Percentiles rank a stretch among this genome's conserved stretches.
phyloP scores from a whole-genome alignment of 1,140 invertebrate species.

The Lucilia sericata region DNA sequence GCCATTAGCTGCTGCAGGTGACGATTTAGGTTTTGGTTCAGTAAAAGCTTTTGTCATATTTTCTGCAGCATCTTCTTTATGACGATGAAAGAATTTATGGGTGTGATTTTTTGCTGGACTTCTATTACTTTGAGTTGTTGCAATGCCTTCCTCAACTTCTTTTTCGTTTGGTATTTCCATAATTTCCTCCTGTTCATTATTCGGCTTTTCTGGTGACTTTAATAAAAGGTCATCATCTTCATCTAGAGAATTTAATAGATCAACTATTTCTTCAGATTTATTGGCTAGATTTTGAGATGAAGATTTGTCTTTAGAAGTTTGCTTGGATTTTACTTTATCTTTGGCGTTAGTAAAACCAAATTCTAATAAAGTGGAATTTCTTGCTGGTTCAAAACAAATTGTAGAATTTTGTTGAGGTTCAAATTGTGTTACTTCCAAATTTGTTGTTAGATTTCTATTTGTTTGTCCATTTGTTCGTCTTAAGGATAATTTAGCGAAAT shows the following conservation, averaged over 20 bases:
- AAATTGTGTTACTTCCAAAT: background rate
- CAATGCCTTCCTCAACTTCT: background rate
- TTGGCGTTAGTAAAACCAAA: background rate
- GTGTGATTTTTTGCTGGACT: background rate
- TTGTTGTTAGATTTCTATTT: background rate
- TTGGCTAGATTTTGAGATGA: background rate
- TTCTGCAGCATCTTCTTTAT: background rate
- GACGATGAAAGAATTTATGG: constrained; percentile 38
- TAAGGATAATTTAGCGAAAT: background rate
- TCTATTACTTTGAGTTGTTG: background rate
- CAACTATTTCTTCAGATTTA: background rate
- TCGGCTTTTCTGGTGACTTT: background rate
- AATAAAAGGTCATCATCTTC: background rate
- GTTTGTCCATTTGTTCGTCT: background rate
- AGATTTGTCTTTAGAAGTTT: background rate
- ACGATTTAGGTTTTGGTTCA: background rate
- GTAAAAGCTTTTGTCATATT: background rate
- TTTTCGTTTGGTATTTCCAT: background rate
- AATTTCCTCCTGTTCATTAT: background rate
- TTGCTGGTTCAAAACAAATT: constrained; percentile 5
- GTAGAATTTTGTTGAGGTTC: constrained; percentile 6
- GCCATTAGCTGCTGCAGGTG: background rate
- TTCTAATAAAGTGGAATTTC: constrained; percentile 16
- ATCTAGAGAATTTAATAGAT: background rate
- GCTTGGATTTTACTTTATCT: background rate